Evolutionary conservation across 2,888 invertebrate species (phyloP), one percentile per base, ranked within the genome.

Genomic region (Drosophila paracracens): DNA sequence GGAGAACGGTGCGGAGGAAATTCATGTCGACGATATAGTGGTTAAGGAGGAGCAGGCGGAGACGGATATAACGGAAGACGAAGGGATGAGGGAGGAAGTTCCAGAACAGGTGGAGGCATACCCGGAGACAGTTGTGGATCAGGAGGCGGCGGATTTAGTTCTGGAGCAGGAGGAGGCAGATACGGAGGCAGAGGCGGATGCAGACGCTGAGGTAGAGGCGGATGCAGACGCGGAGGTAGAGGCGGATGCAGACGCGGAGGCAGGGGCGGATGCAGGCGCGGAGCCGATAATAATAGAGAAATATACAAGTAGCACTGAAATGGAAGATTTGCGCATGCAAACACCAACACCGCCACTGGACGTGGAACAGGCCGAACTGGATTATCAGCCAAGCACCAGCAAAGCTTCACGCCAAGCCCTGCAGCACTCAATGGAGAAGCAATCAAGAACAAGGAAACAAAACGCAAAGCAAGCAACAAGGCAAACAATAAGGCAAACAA

Each of bases 341-440:
- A 40, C 58, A n/a, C 61, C 48, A 40, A 59, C 33, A 7, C 57
- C 57, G 31, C 53, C 46, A 18, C 29, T n/a, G 16, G 5, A 8
- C 25, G n/a, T 7, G 10, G 40, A 53, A 1, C 36, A 62, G 52
- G 21, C 1, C 2, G 0, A 13, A 10, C 3, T 48, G 5, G 51
- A 57, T 33, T 63, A 66, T 0, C 52, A 64, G 48, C 65, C 76
- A 8, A 73, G 78, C 59, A 83, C 77, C 3, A 82, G 83, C 8
- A 48, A 29, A 35, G 69, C 70, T 0, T 65, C 81, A 33, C 68
- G 60, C 4, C 16, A 60, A 10, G 53, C 51, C 1, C n/a, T 74
- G 2, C n/a, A 52, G 10, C 18, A 25, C 10, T 64, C 61, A 3
- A 8, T 36, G 0, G n/a, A 1, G 11, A 36, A 33, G 10, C 27